Base-by-base conservation (phyloP, 1,140 invertebrate species). In the Ganaspis sp. region DNA sequence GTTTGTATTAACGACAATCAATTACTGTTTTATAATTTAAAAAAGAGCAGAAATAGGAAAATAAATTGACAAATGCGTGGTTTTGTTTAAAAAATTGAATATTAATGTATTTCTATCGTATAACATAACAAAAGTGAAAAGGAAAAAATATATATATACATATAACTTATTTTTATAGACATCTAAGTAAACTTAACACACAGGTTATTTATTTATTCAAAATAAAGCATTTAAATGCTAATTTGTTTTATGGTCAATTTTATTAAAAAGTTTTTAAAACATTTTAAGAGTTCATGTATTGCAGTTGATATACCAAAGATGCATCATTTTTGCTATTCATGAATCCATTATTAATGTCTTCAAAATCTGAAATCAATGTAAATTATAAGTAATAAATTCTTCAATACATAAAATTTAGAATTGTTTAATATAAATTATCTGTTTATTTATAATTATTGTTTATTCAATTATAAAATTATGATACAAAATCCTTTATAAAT, bases 291-390 rank as follows among this genome's bases (percentile, higher is more conserved):
- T 64, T 64, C 12, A 64, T 64, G 58, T 64, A 29, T 64, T 64
- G 58, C 58, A 64, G 11, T 64, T 26, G 23, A 64, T 64, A 64
- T 58, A 58, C 53, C 53, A 58, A 58, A 58, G 21, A 58, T 58
- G 29, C 58, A 34, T 34, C 26, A 49, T 64, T 64, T 64, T 26
- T 64, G 58, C 58, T 64, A 29, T 64, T 64, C 21, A 64, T 64
- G 29, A n/a, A 64, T 64, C 15, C 58, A 64, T 64, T n/a, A n/a
- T n/a, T 12, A 64, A 64, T 64, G 54, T 64, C 23, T 64, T 23
- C 21, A 29, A 29, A 64, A 2, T 64, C 15, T 26, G 0, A 64
- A 64, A 64, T 58, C 19, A 58, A 64, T 64, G 58, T 64, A 64
- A 3, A 64, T 49, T 49, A 49, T 49, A 49, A 49, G 4, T 15